Conservation (phyloP, 2,888 invertebrate species). For the Drosophila gaucha region DNA sequence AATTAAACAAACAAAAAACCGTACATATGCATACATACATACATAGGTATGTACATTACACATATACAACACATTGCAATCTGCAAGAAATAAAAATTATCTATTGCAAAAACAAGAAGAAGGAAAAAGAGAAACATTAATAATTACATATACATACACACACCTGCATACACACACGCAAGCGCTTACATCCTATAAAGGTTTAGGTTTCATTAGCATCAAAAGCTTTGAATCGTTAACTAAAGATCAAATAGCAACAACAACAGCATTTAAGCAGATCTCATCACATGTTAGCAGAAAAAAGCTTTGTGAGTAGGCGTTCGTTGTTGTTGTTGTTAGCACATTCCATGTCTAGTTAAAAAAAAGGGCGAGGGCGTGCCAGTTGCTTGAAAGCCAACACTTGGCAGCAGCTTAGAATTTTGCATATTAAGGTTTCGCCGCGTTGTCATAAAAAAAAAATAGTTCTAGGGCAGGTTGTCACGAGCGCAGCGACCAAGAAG, state of each 20-base stretch:
- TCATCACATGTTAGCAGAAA: constrained; percentile 39
- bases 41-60: background rate
- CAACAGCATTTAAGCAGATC: constrained; percentile 18
- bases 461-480: constrained; percentile 66
- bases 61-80: constrained; percentile 4
- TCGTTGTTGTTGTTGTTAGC: constrained; percentile 21
- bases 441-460: constrained; percentile 15
- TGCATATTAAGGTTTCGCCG: constrained; percentile 41
- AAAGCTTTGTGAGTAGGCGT: constrained; percentile 47
- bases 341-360: constrained; percentile 28
- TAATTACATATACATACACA: background rate
- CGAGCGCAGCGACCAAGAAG: background rate
- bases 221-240: constrained; percentile 36
- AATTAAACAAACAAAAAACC: constrained; percentile 7
- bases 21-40: background rate
- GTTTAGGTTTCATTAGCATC: constrained; percentile 29
- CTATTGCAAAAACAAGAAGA: constrained; percentile 9
- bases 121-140: constrained; percentile 3
- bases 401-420: constrained; percentile 47
- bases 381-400: constrained; percentile 56
- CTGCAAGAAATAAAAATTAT: constrained; percentile 24
- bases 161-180: background rate
- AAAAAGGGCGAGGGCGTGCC: constrained; percentile 59
- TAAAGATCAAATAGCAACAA: constrained; percentile 40
- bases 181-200: constrained; percentile 10